Conservation (phyloP, 1,140 invertebrate genomes). For the Drosophila sproati region DNA sequence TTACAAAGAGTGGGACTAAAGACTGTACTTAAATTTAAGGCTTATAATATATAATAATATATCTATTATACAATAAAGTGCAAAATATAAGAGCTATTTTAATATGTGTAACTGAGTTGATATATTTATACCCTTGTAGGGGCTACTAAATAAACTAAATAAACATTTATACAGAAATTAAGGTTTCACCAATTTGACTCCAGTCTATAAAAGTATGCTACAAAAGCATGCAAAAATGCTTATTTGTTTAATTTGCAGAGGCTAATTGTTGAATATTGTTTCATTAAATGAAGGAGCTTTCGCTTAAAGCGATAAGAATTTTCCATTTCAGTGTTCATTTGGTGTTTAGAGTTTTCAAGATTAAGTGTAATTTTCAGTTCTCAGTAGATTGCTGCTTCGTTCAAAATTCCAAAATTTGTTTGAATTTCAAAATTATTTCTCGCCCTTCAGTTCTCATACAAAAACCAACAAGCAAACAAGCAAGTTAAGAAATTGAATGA, state of each 20-base stretch:
- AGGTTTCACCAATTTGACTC: no score
- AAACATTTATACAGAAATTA: no score
- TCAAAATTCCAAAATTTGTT: conserved; percentile 57
- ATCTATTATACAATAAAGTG: conserved; percentile 1
- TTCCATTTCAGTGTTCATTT: not conserved
- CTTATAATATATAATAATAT: not conserved
- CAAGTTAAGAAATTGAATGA: conserved; percentile 6
- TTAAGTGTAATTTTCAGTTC: conserved; percentile 20
- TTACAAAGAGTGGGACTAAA: conserved; percentile 51
- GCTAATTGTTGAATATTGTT: no score
- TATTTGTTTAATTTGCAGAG: no score
- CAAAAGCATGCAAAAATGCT: no score
- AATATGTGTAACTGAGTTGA: no score
- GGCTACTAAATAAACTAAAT: no score
- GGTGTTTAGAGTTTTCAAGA: conserved; percentile 19
- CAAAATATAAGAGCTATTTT: not conserved
- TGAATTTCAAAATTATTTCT: conserved; percentile 69
- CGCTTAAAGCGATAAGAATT: not conserved
- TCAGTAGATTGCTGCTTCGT: conserved; percentile 34
- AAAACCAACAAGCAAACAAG: conserved; percentile 18
- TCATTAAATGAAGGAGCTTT: no score
- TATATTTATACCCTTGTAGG: no score
- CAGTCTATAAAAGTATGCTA: no score
- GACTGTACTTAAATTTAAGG: conserved; percentile 54
- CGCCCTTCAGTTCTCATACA: conserved; percentile 31